Conservation (phyloP, 2,797 vertebrate genomes). For the Pseudocheirus occidentalis region DNA sequence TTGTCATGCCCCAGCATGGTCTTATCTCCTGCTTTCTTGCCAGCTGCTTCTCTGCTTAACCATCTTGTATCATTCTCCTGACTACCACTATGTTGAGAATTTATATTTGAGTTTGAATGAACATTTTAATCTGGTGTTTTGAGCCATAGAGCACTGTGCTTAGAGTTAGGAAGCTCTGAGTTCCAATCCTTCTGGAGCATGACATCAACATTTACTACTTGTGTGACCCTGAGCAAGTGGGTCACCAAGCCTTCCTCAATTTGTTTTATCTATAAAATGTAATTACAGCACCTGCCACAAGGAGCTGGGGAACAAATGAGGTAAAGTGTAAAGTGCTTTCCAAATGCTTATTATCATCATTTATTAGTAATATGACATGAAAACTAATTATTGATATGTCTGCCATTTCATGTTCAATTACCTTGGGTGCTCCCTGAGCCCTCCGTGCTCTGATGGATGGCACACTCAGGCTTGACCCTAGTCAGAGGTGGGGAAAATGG, state of each 20-base stretch:
- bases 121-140: not conserved
- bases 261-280: not conserved
- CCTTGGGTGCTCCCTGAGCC: not conserved
- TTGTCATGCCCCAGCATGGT: not conserved
- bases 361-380: not conserved
- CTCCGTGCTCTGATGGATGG: not conserved
- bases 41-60: not conserved
- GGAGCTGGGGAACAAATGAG: not conserved
- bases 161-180: not conserved
- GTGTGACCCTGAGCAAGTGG: not conserved
- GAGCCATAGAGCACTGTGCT: not conserved
- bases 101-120: not conserved
- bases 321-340: not conserved
- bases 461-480: not conserved
- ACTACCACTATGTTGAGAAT: not conserved
- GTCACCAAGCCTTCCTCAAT: not conserved
- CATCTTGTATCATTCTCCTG: not conserved
- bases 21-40: not conserved
- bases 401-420: not conserved
- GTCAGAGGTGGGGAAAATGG: not conserved
- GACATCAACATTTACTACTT: not conserved
- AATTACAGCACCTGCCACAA: not conserved
- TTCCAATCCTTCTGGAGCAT: not conserved
- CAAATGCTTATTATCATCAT: not conserved
- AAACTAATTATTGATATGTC: not conserved